Evolutionary conservation across 2,113 vertebrate species (phyloP).

Genomic region (Propithecus coquereli): DNA sequence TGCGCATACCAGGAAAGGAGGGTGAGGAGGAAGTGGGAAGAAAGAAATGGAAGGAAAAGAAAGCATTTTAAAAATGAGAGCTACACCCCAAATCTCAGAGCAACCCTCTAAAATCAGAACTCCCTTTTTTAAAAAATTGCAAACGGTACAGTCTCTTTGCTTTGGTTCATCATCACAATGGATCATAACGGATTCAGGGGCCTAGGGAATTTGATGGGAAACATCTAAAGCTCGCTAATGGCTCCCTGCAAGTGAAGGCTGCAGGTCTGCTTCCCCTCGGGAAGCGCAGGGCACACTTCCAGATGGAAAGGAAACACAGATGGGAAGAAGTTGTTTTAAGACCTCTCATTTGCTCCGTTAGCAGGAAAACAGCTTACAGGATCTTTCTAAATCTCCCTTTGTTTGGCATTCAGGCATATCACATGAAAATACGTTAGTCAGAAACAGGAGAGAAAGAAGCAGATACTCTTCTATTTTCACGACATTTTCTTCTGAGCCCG

Average conservation of each 20-base stretch:
- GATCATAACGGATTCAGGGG: slow-evolving; percentile 27
- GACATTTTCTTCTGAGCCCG: not conserved
- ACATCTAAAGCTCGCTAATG: slow-evolving; percentile 76
- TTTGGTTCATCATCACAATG: slow-evolving; percentile 13
- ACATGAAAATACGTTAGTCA: slow-evolving; percentile 59
- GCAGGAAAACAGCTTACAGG: slow-evolving; percentile 69
- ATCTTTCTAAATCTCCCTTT: slow-evolving; percentile 54
- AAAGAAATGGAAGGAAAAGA: not conserved
- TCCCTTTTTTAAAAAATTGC: not conserved
- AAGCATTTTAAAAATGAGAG: not conserved
- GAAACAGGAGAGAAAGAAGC: slow-evolving; percentile 53
- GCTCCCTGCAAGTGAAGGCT: slow-evolving; percentile 55
- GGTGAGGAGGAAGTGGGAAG: not conserved
- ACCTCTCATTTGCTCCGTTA: slow-evolving; percentile 33
- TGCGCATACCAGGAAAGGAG: not conserved
- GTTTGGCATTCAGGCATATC: slow-evolving; percentile 47
- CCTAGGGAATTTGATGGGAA: slow-evolving; percentile 73
- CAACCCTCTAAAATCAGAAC: not conserved
- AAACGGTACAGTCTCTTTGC: not conserved
- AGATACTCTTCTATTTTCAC: slow-evolving; percentile 63
- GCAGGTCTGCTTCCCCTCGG: slow-evolving; percentile 58
- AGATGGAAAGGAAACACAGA: slow-evolving; percentile 70
- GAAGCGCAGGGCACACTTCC: slow-evolving; percentile 72
- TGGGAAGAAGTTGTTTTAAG: slow-evolving; percentile 70
- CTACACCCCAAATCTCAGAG: not conserved